A percentile compares a stretch with the other conserved stretches of the same genome.
Evolutionary conservation across 2,113 vertebrate genomes (phyloP).

Genomic region (Emydocephalus ijimae): DNA sequence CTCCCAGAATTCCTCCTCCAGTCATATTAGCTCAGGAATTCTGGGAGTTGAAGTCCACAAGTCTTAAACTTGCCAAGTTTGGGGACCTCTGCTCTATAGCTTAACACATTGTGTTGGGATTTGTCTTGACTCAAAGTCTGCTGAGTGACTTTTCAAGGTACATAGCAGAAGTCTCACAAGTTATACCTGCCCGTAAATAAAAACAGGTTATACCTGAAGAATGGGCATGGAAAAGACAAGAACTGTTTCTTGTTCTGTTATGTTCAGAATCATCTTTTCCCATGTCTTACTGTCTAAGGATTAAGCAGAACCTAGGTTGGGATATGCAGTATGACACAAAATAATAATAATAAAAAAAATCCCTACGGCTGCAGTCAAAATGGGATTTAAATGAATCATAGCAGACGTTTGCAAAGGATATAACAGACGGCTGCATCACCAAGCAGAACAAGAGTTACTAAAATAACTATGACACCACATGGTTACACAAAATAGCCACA

Average conservation of each 20-base stretch:
- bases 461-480: constrained; percentile 32
- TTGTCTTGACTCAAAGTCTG: not conserved
- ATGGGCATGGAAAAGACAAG: not conserved
- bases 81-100: not conserved
- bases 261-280: not conserved
- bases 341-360: not conserved
- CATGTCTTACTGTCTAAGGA: not conserved
- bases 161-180: not conserved
- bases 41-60: too few species aligned
- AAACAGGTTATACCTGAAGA: not conserved
- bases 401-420: not conserved
- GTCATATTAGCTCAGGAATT: too few species aligned
- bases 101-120: not conserved
- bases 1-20: too few species aligned
- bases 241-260: not conserved
- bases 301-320: not conserved
- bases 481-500: constrained; percentile 36
- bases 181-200: not conserved
- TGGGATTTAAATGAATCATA: not conserved
- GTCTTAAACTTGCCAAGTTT: too few species aligned
- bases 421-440: constrained; percentile 14
- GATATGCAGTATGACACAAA: not conserved
- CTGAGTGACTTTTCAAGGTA: not conserved
- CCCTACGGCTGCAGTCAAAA: not conserved
- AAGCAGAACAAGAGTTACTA: constrained; percentile 23